Evolutionary conservation across 2,797 vertebrate genomes (phyloP).

Genomic region (Cossypha caffra): DNA sequence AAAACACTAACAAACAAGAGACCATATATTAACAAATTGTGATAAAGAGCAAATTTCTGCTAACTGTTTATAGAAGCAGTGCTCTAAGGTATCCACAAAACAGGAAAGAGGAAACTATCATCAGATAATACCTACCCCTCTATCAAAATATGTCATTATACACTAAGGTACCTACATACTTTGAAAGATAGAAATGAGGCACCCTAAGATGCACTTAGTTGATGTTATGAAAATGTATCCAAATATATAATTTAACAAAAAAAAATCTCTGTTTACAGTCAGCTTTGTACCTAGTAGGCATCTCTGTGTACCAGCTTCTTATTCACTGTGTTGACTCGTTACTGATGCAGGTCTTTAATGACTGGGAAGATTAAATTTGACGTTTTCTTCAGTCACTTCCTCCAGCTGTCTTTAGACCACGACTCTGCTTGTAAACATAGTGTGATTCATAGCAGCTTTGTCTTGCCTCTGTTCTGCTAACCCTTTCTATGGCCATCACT

Average conservation of each 20-base stretch:
- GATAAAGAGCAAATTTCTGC: background rate
- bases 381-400: background rate
- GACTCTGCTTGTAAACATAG: background rate
- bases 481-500: background rate
- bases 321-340: background rate
- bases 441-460: background rate
- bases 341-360: background rate
- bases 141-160: background rate
- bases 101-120: background rate
- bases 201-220: background rate
- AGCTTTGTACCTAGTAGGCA: fast-evolving
- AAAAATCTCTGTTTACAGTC: background rate
- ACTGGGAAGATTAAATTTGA: background rate
- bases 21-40: background rate
- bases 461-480: background rate
- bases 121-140: background rate
- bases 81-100: background rate
- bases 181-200: background rate
- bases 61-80: background rate
- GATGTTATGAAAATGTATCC: background rate
- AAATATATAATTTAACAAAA: background rate
- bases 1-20: background rate
- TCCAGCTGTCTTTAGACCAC: background rate
- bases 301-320: background rate
- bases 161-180: background rate